Percentiles rank a stretch among this genome's conserved stretches.
These are phyloP conservation scores for Brienomyrus brachyistius DNA, from an alignment of 2,113 vertebrate species.

Conservation along the genomic window DNA sequence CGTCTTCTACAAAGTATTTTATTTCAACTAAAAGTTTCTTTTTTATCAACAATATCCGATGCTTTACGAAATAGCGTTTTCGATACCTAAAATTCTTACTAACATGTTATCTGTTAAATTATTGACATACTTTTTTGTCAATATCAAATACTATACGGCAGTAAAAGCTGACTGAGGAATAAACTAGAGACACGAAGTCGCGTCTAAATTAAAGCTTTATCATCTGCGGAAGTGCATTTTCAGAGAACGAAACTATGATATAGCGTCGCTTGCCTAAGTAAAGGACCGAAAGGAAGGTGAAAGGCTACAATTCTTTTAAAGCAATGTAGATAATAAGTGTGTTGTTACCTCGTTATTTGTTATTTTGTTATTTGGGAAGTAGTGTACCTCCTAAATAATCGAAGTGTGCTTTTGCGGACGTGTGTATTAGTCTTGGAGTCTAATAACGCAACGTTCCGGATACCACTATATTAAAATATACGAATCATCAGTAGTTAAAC, in stretches of 20 bases:
- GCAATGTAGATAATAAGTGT: neutral
- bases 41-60: slow-evolving; percentile 29
- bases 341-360: neutral
- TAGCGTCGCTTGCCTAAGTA: neutral
- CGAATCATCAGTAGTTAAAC: no score
- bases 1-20: neutral
- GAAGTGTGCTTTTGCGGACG: neutral
- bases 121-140: neutral
- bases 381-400: neutral
- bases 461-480: neutral
- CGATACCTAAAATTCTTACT: neutral
- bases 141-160: neutral
- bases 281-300: neutral
- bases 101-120: neutral
- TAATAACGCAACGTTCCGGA: neutral
- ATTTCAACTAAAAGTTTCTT: slow-evolving; percentile 21
- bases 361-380: neutral
- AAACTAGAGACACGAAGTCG: neutral
- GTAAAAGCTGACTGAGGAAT: no score
- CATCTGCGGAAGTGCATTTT: slow-evolving; percentile 30
- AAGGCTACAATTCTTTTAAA: neutral
- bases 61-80: neutral
- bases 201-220: neutral
- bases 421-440: neutral
- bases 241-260: neutral